Evolutionary conservation across 2,113 vertebrate species (phyloP).

Genomic region (Nothobranchius furzeri): DNA sequence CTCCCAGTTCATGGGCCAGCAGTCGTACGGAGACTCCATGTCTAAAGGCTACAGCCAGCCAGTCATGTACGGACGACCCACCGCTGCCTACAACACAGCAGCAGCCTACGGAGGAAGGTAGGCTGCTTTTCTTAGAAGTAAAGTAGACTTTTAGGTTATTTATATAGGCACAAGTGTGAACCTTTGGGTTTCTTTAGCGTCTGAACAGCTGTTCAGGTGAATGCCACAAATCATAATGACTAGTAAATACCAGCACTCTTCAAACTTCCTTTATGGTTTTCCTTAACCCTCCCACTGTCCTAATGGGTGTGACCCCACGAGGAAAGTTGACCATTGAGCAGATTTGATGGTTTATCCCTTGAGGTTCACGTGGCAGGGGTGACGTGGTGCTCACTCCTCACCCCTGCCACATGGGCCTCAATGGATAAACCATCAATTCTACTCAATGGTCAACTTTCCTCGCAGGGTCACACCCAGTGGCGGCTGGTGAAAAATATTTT

Average conservation of each 20-base stretch:
- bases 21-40: conserved; percentile 83
- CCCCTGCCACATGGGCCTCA: too few relatives aligned
- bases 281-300: background rate
- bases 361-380: too few relatives aligned
- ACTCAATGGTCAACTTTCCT: too few relatives aligned
- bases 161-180: background rate
- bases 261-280: background rate
- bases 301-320: too few relatives aligned
- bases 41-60: conserved; percentile 88
- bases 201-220: background rate
- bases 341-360: too few relatives aligned
- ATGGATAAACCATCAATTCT: too few relatives aligned
- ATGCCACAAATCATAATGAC: background rate
- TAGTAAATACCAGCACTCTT: background rate
- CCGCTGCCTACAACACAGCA: conserved; percentile 76
- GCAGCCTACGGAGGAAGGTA: conserved; percentile 86
- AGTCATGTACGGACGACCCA: conserved; percentile 84
- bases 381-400: too few relatives aligned
- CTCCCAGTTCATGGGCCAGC: conserved; percentile 89
- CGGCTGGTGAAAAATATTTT: too few relatives aligned
- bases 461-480: too few relatives aligned
- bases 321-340: too few relatives aligned
- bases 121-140: background rate
- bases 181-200: background rate
- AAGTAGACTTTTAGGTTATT: background rate